A percentile compares a stretch with the other conserved stretches of the same genome.
Evolutionary conservation across 92 coral and sea anemone species (phyloP).

Genomic region (Phenganax marumi): DNA sequence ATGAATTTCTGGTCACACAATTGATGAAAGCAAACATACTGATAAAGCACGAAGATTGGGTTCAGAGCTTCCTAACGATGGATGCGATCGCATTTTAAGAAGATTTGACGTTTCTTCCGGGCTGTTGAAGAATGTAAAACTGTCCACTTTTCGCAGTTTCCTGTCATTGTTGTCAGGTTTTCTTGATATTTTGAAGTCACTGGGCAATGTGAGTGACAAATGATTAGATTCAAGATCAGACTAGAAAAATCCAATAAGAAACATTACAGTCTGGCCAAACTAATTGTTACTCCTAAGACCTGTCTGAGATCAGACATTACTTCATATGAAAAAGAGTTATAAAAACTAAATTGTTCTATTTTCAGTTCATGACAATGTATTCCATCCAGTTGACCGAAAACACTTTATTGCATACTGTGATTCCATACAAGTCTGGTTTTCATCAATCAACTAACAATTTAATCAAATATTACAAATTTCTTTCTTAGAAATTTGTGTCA

Average conservation of each 20-base stretch:
- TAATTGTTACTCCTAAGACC: too few relatives aligned
- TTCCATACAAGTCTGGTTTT: too few relatives aligned
- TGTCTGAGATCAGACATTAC: too few relatives aligned
- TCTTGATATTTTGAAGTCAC: slow-evolving; percentile 74
- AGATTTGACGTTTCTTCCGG: slow-evolving; percentile 85
- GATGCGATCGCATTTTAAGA: slow-evolving; percentile 89
- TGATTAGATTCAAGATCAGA: slow-evolving; percentile 76
- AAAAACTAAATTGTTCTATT: too few relatives aligned
- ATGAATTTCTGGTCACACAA: background rate
- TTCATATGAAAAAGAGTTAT: too few relatives aligned
- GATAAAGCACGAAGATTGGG: slow-evolving; percentile 90
- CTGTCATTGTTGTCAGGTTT: slow-evolving; percentile 73
- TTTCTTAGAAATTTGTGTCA: too few relatives aligned
- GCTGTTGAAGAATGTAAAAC: slow-evolving; percentile 70
- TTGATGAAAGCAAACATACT: slow-evolving; percentile 60
- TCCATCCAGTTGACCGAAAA: too few relatives aligned
- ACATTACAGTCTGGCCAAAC: background rate
- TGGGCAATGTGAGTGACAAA: slow-evolving; percentile 85
- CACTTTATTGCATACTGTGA: too few relatives aligned
- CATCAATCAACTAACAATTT: too few relatives aligned
- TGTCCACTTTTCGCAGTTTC: slow-evolving; percentile 68
- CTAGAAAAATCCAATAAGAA: slow-evolving; percentile 52
- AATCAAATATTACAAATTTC: too few relatives aligned
- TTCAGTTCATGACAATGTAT: too few relatives aligned
- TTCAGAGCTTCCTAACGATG: slow-evolving; percentile 88